phyloP scores from a whole-genome alignment of 35 echinoderm and acorn worm genomes.

The Apostichopus japonicus region DNA sequence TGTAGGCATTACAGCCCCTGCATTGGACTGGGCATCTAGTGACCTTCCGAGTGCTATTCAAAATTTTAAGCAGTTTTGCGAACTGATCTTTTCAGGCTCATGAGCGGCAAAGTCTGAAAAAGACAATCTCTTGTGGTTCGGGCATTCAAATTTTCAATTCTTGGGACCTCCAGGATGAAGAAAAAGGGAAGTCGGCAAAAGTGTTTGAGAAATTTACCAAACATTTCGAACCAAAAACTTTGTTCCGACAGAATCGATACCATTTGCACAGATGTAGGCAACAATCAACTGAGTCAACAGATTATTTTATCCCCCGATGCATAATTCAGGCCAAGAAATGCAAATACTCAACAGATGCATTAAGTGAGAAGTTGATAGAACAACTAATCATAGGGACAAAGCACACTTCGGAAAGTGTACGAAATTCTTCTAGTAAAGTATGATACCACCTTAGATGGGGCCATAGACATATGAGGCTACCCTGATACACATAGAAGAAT shows the following conservation, averaged over 20 bases:
- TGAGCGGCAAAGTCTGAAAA: no score
- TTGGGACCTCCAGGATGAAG: neutral
- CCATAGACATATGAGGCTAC: neutral
- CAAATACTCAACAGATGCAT: neutral
- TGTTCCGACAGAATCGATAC: neutral
- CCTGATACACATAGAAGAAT: neutral
- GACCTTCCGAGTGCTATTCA: no score
- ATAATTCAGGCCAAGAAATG: conserved; percentile 9
- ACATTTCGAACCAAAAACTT: conserved; percentile 12
- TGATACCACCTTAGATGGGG: neutral
- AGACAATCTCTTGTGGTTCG: no score
- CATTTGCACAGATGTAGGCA: neutral
- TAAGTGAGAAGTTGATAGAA: neutral
- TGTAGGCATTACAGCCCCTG: no score
- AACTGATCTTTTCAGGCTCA: no score
- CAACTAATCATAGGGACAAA: neutral
- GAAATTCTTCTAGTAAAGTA: neutral
- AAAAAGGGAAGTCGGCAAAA: neutral
- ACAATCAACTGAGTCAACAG: neutral
- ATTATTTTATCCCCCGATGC: conserved; percentile 6
- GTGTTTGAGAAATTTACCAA: neutral
- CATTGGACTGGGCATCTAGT: no score
- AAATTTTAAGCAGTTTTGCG: no score
- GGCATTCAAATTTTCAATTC: neutral
- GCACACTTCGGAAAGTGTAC: neutral